phyloP scores from a whole-genome alignment of 2,797 vertebrate genomes.

The Lepus oiostolus region DNA sequence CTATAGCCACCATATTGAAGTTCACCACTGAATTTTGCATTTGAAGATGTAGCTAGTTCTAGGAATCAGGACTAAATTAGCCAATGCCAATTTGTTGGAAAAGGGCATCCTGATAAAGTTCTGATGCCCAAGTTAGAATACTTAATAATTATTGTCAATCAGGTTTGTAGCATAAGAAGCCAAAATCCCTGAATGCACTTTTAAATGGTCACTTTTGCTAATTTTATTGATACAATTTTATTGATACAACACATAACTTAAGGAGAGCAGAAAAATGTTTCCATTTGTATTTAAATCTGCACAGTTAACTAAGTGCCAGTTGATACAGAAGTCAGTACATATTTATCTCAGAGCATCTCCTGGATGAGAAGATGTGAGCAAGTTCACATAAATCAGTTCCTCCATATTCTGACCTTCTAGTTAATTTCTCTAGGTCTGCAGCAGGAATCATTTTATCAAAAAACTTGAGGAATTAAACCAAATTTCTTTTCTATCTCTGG shows the following conservation, averaged over 20 bases:
- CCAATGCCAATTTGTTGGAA: background rate
- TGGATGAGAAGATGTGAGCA: background rate
- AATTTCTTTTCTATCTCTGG: background rate
- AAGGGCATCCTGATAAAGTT: background rate
- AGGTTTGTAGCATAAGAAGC: background rate
- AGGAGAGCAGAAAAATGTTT: constrained; percentile 31
- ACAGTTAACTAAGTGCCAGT: background rate
- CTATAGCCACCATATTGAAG: background rate
- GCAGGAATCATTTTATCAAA: background rate
- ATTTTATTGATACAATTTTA: background rate
- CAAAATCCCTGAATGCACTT: background rate
- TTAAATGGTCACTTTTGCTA: background rate
- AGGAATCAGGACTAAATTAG: background rate
- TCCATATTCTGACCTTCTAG: background rate
- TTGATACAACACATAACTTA: background rate
- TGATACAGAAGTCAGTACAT: background rate
- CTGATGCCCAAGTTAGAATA: background rate
- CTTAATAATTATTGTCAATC: background rate
- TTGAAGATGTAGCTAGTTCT: background rate
- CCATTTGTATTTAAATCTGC: constrained; percentile 21
- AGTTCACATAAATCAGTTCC: background rate
- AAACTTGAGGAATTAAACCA: background rate
- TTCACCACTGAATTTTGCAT: background rate
- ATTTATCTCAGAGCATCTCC: background rate
- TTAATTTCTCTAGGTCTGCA: background rate